phyloP scores from a whole-genome alignment of 2,888 invertebrate species.

The Apamea crenata region DNA sequence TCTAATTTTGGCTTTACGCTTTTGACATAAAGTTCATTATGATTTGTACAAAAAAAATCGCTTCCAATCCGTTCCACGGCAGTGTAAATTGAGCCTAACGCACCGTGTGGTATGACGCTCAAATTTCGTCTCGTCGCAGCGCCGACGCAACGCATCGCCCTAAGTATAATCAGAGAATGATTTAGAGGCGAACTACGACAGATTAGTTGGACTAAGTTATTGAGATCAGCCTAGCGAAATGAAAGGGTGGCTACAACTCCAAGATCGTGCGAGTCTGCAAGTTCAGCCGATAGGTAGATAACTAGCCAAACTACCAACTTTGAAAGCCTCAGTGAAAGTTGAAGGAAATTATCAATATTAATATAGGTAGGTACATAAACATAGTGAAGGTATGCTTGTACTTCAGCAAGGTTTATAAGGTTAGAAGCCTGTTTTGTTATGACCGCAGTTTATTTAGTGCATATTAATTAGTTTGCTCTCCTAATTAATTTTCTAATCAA shows the following conservation, averaged over 20 bases:
- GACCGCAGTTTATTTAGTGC: slow-evolving; percentile 27
- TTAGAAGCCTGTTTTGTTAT: slow-evolving; percentile 16
- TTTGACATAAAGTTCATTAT: too few species aligned
- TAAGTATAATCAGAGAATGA: slow-evolving; percentile 28
- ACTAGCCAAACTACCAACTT: slow-evolving; percentile 48
- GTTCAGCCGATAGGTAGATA: slow-evolving; percentile 44
- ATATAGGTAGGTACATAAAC: slow-evolving; percentile 31
- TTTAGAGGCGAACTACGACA: slow-evolving; percentile 53
- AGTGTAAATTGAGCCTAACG: too few species aligned
- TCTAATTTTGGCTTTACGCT: too few species aligned
- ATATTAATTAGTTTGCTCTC: slow-evolving; percentile 34
- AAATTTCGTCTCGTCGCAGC: too few species aligned
- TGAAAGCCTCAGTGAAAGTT: slow-evolving; percentile 28
- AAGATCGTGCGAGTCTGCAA: slow-evolving; percentile 42
- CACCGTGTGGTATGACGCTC: too few species aligned
- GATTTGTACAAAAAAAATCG: too few species aligned
- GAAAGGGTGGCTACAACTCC: slow-evolving; percentile 49
- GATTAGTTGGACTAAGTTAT: slow-evolving; percentile 68
- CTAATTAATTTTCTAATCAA: slow-evolving; percentile 48
- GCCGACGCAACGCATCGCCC: background rate
- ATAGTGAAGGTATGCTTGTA: background rate
- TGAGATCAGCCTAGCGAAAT: slow-evolving; percentile 65
- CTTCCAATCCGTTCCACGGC: too few species aligned
- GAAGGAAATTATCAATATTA: slow-evolving; percentile 39
- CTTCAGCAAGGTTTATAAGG: background rate